Conservation (phyloP, 2,113 vertebrate species). For the Tragelaphus buxtoni region DNA sequence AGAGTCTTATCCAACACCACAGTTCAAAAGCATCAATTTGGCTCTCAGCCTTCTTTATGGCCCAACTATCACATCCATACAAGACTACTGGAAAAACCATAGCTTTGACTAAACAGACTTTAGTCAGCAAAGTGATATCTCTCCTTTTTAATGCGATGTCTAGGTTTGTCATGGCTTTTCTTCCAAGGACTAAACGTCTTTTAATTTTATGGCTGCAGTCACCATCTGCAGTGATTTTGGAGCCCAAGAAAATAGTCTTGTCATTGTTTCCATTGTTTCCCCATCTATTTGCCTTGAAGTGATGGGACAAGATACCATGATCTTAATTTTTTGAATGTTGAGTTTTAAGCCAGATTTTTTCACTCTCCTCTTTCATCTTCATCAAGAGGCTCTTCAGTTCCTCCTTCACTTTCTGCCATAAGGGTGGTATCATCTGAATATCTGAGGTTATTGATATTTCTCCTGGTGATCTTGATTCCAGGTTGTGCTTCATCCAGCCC, state of each 20-base stretch:
- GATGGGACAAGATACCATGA: not conserved
- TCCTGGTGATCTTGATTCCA: not conserved
- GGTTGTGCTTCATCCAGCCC: not conserved
- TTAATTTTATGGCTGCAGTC: not conserved
- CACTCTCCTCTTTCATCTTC: not conserved
- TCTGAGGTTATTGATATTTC: not conserved
- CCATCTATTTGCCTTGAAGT: not conserved
- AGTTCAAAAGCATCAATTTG: not conserved
- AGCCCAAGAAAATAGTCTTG: not conserved
- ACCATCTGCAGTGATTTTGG: not conserved
- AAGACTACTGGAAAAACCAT: not conserved
- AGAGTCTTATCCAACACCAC: not conserved
- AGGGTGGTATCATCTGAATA: not conserved
- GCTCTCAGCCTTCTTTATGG: not conserved
- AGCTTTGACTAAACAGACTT: not conserved
- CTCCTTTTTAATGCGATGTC: accelerated
- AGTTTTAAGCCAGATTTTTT: not conserved
- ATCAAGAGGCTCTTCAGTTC: not conserved
- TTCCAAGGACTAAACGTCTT: not conserved
- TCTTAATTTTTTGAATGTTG: not conserved
- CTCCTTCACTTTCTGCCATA: not conserved
- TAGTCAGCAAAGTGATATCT: not conserved
- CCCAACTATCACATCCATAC: not conserved
- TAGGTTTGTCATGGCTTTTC: not conserved
- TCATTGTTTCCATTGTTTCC: not conserved